Evolutionary conservation across 2,888 invertebrate species (phyloP).

Genomic region (Drosophila borborema): DNA sequence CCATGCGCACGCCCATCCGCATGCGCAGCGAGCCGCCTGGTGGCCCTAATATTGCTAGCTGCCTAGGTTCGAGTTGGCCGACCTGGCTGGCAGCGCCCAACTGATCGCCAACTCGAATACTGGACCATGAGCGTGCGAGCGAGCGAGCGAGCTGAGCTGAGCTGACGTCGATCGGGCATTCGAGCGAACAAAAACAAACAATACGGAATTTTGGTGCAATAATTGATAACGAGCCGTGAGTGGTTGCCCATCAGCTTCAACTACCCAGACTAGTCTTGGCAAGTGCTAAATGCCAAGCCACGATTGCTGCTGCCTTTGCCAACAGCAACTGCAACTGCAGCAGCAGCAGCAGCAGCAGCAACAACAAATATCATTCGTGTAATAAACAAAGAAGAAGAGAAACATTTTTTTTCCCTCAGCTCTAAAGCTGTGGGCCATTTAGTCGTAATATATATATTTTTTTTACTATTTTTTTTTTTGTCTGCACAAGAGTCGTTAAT

Average conservation of each 20-base stretch:
- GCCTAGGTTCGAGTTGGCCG: slow-evolving; percentile 36
- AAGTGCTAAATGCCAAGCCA: slow-evolving; percentile 18
- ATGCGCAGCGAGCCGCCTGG: slow-evolving; percentile 81
- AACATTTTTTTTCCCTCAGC: slow-evolving; percentile 44
- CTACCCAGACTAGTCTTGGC: slow-evolving; percentile 1
- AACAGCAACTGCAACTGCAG: slow-evolving; percentile 21
- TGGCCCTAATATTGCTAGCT: slow-evolving; percentile 84
- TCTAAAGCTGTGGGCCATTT: slow-evolving; percentile 47
- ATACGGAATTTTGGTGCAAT: slow-evolving; percentile 71
- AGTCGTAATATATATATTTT: slow-evolving; percentile 38
- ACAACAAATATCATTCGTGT: slow-evolving; percentile 57
- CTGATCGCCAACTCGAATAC: slow-evolving; percentile 77
- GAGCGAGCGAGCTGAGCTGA: slow-evolving; percentile 16
- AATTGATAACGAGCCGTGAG: slow-evolving; percentile 31
- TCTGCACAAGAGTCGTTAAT: slow-evolving; percentile 56
- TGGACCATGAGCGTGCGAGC: slow-evolving; percentile 70
- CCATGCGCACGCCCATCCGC: slow-evolving; percentile 75
- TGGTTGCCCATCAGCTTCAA: background rate
- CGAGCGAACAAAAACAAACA: slow-evolving; percentile 31
- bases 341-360: slow-evolving; percentile 3
- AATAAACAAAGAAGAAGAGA: slow-evolving; percentile 35
- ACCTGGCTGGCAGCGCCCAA: slow-evolving; percentile 12
- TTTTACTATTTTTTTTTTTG: slow-evolving; percentile 23
- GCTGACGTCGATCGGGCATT: slow-evolving; percentile 19
- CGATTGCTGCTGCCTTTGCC: slow-evolving; percentile 16